Conservation (phyloP, 2,113 vertebrate species). For the Fregetta grallaria region DNA sequence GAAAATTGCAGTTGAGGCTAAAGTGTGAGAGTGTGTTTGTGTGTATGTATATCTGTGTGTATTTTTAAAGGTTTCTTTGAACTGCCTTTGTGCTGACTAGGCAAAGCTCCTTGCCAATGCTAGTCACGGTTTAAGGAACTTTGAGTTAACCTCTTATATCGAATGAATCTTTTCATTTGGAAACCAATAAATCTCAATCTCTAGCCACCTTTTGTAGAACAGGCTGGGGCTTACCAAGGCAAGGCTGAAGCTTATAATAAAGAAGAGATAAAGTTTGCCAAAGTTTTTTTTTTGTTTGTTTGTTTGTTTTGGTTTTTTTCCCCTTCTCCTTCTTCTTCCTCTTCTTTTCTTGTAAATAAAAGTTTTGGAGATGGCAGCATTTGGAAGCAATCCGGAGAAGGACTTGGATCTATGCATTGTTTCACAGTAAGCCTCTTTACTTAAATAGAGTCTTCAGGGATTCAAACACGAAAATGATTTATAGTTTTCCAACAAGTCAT, state of each 20-base stretch:
- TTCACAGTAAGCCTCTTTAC: conserved; percentile 72
- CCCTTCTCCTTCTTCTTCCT: neutral
- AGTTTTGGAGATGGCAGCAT: conserved; percentile 52
- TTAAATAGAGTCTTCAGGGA: conserved; percentile 68
- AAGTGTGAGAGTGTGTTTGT: conserved; percentile 74
- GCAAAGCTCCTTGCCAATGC: conserved; percentile 73
- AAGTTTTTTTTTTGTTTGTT: neutral
- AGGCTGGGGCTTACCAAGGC: conserved; percentile 64
- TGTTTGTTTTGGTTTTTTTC: neutral
- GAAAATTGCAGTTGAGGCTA: conserved; percentile 76
- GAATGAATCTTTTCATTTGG: conserved; percentile 84
- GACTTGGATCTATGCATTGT: conserved; percentile 65
- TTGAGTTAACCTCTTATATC: conserved; percentile 82
- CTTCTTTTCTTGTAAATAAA: conserved; percentile 62
- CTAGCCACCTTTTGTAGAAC: conserved; percentile 74
- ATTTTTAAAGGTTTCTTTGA: conserved; percentile 79
- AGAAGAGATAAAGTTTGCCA: conserved; percentile 74
- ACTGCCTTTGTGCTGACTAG: conserved; percentile 77
- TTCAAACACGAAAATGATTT: conserved; percentile 68
- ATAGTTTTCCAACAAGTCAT: conserved; percentile 72
- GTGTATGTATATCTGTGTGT: conserved; percentile 71
- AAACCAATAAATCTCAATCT: conserved; percentile 80
- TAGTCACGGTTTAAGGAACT: conserved; percentile 77
- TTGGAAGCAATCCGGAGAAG: conserved; percentile 62
- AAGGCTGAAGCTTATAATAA: conserved; percentile 63